Conservation (phyloP, 2,888 invertebrate genomes). For the Hirtodrosophila confusa region DNA sequence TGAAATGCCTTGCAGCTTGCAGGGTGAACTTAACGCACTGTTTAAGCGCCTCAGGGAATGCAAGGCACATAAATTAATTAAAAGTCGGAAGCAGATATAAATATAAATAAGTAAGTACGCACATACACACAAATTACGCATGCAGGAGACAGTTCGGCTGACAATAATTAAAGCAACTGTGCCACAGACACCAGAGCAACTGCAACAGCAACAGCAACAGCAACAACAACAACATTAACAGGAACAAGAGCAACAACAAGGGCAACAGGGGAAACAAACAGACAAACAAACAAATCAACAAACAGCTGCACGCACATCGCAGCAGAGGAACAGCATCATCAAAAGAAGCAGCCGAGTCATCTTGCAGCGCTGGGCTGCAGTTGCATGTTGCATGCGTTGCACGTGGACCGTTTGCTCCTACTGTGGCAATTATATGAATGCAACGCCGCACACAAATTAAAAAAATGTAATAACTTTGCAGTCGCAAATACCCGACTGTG, state of each 20-base stretch:
- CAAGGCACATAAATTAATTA: slow-evolving; percentile 73
- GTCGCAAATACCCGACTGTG: too few species aligned
- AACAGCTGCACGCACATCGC: slow-evolving; percentile 51
- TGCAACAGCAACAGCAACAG: slow-evolving; percentile 9
- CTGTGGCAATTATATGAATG: slow-evolving; percentile 62
- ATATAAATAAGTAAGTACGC: slow-evolving; percentile 49
- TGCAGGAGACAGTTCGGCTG: slow-evolving; percentile 60
- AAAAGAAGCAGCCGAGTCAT: slow-evolving; percentile 64
- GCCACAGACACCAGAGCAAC: slow-evolving; percentile 25
- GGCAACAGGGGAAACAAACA: slow-evolving; percentile 34
- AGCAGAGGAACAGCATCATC: slow-evolving; percentile 36
- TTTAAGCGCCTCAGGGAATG: slow-evolving; percentile 44
- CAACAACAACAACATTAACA: slow-evolving; percentile 20
- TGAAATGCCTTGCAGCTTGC: slow-evolving; percentile 21
- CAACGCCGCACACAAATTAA: slow-evolving; percentile 74
- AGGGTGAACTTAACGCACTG: slow-evolving; percentile 39
- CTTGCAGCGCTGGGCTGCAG: slow-evolving; percentile 14
- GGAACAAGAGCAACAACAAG: slow-evolving; percentile 15
- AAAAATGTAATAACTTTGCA: slow-evolving; percentile 52
- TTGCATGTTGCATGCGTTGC: slow-evolving; percentile 33
- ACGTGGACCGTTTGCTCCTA: slow-evolving; percentile 20
- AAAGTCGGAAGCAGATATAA: slow-evolving; percentile 76
- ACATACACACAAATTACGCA: slow-evolving; percentile 29
- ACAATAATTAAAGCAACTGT: slow-evolving; percentile 77
- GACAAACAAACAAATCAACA: slow-evolving; percentile 40